These are phyloP conservation scores for Myocastor coypus DNA, from an alignment of 2,113 vertebrate species.

Conservation along the genomic window DNA sequence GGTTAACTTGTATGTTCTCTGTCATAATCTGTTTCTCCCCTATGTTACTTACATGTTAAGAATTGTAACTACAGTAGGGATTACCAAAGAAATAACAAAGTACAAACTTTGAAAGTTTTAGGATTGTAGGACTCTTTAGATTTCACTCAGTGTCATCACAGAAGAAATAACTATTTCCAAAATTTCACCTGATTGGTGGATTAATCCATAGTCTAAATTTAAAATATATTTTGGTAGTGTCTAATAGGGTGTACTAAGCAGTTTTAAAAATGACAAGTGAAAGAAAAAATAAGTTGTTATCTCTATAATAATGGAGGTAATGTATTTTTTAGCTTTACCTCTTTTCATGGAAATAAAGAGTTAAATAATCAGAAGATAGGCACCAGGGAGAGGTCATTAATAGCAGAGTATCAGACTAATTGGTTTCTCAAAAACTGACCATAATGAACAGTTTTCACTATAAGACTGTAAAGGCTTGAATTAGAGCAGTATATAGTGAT, in stretches of 20 bases:
- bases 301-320: background rate
- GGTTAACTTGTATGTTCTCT: background rate
- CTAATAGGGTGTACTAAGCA: background rate
- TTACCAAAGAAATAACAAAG: background rate
- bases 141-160: background rate
- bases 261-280: background rate
- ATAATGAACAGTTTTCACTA: background rate
- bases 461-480: background rate
- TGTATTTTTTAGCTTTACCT: background rate
- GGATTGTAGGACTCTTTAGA: background rate
- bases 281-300: background rate
- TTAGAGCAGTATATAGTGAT: background rate
- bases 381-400: background rate
- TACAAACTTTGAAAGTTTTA: background rate
- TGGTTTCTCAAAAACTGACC: background rate
- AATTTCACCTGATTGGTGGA: background rate
- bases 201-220: background rate
- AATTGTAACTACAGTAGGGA: background rate
- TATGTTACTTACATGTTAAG: background rate
- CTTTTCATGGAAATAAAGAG: background rate
- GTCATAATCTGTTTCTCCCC: background rate
- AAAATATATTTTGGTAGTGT: slow-evolving; percentile 17
- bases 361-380: background rate
- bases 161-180: slow-evolving; percentile 1
- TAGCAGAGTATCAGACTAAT: background rate